Evolutionary conservation across 2,113 vertebrate genomes (phyloP), one percentile per base, ranked within the genome.

Genomic region (Callaeas wilsoni): DNA sequence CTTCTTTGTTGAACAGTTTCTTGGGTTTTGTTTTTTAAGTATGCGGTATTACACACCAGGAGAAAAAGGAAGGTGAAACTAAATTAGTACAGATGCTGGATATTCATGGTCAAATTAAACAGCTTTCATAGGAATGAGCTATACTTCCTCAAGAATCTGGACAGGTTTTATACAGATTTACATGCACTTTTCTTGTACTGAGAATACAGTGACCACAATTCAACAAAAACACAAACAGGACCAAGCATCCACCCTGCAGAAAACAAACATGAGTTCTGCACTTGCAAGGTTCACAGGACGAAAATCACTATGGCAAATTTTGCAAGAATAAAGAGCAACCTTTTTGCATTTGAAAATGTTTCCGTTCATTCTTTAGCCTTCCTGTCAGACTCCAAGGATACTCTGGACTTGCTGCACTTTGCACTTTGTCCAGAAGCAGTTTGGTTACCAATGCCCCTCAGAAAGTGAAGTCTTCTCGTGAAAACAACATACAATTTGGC

Each of bases 351-450:
- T 91, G 50, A 86, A 96, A 94, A 88, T 84, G 63, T 74, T 96
- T 87, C 76, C 1, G 0, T 90, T 94, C 85, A 87, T 93, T 88
- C 89, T 84, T 94, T 77, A 87, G 35, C 53, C 35, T 84, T 53
- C n/a, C 32, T 87, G 46, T 74, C 87, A 85, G 62, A 80, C 52
- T 94, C 78, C 89, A 94, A 70, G 79, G 68, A 89, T 92, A 94
- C 86, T 95, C 82, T 57, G 87, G 81, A 86, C 63, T 91, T 18
- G 4, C 73, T 96, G 85, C 63, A 90, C 87, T 96, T 94, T 95
- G 78, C 87, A 96, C 67, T 93, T 94, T 94, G 88, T 97, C 78
- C 89, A 93, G 87, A 94, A 96, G 75, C 84, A 94, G 57, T 94
- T 93, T 91, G 82, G 93, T 89, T 95, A 93, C 84, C 75, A 60